A percentile compares a stretch with the other conserved stretches of the same genome.
Conservation (phyloP, 2,888 invertebrate genomes). For the Drosophila antonietae region DNA sequence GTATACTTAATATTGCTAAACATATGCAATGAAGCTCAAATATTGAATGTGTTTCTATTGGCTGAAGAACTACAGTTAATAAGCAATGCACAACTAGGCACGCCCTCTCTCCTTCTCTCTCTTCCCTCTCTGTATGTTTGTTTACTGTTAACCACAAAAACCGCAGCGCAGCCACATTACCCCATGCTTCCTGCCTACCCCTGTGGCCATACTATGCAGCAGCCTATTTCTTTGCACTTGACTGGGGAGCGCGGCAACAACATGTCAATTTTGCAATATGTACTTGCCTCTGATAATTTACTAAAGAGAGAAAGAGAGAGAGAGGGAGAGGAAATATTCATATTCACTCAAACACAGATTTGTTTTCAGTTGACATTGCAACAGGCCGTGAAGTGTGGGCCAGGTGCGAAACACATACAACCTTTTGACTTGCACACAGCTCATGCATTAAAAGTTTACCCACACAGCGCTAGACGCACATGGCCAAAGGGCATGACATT, state of each 20-base stretch:
- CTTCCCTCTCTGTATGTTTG: conserved; percentile 26
- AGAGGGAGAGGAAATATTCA: conserved; percentile 6
- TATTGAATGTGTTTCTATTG: conserved; percentile 42
- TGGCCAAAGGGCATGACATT: conserved; percentile 25
- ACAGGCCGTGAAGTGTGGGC: conserved; percentile 9
- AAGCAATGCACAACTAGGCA: neutral
- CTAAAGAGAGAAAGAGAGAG: neutral
- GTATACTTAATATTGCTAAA: conserved; percentile 35
- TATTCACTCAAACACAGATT: conserved; percentile 6
- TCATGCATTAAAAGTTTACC: conserved; percentile 37
- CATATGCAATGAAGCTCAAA: conserved; percentile 30
- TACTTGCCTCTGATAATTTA: conserved; percentile 36
- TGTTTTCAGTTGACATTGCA: conserved; percentile 27
- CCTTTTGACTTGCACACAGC: conserved; percentile 40
- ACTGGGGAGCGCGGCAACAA: conserved; percentile 21
- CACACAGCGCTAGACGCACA: neutral
- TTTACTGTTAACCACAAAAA: conserved; percentile 50
- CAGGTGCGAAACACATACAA: conserved; percentile 21
- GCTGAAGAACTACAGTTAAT: conserved; percentile 31
- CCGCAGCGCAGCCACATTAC: conserved; percentile 32
- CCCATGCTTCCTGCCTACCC: neutral
- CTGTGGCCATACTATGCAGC: too few relatives aligned
- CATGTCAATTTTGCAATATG: conserved; percentile 57
- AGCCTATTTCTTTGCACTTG: conserved; percentile 25
- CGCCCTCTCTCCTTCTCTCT: neutral